Percentiles rank a stretch among this genome's conserved stretches.
These are phyloP conservation scores for Cladorhizidae sp. DNA, from an alignment of 37 sponge, comb jelly and placozoan genomes.

Conservation along the genomic window DNA sequence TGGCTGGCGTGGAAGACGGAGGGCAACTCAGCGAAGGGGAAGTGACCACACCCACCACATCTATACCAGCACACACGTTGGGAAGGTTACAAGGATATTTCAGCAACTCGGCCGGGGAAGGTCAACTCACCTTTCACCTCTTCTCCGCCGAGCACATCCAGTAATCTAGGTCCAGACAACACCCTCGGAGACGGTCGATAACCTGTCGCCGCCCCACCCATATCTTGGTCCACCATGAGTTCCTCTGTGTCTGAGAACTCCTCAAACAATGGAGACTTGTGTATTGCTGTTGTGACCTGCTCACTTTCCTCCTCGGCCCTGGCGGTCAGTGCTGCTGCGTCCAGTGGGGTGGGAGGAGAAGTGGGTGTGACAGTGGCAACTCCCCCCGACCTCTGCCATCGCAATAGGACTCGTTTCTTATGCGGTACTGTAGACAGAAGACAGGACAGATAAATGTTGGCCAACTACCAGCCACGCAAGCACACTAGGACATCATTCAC, in stretches of 20 bases:
- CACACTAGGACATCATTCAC: neutral
- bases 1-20: too few relatives aligned
- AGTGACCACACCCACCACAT: too few relatives aligned
- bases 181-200: too few relatives aligned
- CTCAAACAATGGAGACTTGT: conserved; percentile 64
- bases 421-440: conserved; percentile 5
- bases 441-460: too few relatives aligned
- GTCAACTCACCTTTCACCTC: too few relatives aligned
- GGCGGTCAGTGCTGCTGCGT: neutral
- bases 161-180: too few relatives aligned
- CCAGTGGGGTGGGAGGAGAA: neutral
- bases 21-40: too few relatives aligned
- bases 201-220: too few relatives aligned
- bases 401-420: conserved; percentile 40
- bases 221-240: conserved; percentile 19
- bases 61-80: too few relatives aligned
- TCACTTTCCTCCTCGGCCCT: neutral
- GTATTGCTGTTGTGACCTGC: neutral
- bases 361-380: neutral
- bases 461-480: neutral
- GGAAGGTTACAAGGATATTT: too few relatives aligned
- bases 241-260: conserved; percentile 63
- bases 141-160: too few relatives aligned
- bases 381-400: conserved; percentile 17
- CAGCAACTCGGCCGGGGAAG: too few relatives aligned